Conservation (phyloP, 2,113 vertebrate species). For the Caracal caracal region DNA sequence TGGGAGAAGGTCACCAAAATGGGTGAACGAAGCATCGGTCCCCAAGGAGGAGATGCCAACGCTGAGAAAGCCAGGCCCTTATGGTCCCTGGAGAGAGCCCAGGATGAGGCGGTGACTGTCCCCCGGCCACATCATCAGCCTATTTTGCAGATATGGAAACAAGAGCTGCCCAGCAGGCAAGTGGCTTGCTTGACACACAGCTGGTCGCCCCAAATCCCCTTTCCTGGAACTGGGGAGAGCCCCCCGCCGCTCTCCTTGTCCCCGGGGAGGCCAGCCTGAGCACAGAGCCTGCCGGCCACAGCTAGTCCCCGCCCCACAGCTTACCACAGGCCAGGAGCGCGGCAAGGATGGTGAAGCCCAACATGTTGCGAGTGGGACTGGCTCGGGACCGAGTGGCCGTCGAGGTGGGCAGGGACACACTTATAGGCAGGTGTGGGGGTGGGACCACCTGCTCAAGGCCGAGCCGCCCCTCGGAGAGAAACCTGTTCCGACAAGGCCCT, state of each 20-base stretch:
- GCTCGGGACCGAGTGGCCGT: accelerated
- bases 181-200: not conserved
- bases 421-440: constrained; percentile 47
- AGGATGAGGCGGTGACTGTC: not conserved
- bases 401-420: accelerated
- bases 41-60: not conserved
- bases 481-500: constrained; percentile 34
- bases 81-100: not conserved
- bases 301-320: not conserved
- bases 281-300: not conserved
- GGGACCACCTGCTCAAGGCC: not conserved
- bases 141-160: not conserved
- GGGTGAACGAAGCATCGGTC: not conserved
- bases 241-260: not conserved
- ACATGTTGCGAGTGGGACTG: constrained; percentile 56
- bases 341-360: constrained; percentile 61
- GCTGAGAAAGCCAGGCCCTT: accelerated
- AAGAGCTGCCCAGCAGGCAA: not conserved
- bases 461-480: not conserved
- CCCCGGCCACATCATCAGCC: not conserved
- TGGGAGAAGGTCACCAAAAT: not conserved
- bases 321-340: constrained; percentile 82
- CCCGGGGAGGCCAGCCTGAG: not conserved
- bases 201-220: not conserved
- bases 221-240: not conserved